Evolutionary conservation across 53 echinoderm and acorn worm species (phyloP).

Genomic region (Temnopleurus reevesii): DNA sequence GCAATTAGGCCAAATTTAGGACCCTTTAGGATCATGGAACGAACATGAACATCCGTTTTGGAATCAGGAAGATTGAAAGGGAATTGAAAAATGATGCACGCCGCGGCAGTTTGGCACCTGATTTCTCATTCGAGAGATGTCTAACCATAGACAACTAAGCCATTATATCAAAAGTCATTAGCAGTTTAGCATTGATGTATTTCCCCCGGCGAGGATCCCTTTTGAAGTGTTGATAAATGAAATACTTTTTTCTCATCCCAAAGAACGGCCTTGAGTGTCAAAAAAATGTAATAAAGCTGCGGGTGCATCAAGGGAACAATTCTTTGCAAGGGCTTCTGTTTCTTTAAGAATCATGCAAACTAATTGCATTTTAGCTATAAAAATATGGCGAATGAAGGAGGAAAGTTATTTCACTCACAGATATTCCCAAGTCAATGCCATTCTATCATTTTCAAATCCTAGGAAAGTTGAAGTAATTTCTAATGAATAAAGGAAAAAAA

Average conservation of each 20-base stretch:
- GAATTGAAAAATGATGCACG: background rate
- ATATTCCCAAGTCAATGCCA: too few species aligned
- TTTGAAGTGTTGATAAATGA: conserved; percentile 1
- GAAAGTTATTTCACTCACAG: too few species aligned
- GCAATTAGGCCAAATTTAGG: background rate
- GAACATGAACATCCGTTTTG: background rate
- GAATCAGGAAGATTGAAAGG: background rate
- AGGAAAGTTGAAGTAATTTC: too few species aligned
- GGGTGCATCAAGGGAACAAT: too few species aligned
- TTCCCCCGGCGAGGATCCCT: background rate
- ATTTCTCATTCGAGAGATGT: background rate
- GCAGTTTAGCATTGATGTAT: background rate
- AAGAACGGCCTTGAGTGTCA: background rate
- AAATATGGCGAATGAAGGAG: too few species aligned
- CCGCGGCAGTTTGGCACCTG: background rate
- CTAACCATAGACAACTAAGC: background rate
- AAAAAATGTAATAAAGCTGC: too few species aligned
- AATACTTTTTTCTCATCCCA: background rate
- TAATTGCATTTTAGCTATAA: too few species aligned
- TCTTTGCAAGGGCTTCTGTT: too few species aligned
- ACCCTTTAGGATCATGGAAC: background rate
- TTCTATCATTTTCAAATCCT: too few species aligned
- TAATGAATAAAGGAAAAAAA: too few species aligned
- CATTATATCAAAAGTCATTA: background rate
- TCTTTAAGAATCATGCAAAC: too few species aligned